A percentile compares a stretch with the other conserved stretches of the same genome.
Evolutionary conservation across 2,888 invertebrate species (phyloP).

Genomic region (Brachypalpus laphriformis): DNA sequence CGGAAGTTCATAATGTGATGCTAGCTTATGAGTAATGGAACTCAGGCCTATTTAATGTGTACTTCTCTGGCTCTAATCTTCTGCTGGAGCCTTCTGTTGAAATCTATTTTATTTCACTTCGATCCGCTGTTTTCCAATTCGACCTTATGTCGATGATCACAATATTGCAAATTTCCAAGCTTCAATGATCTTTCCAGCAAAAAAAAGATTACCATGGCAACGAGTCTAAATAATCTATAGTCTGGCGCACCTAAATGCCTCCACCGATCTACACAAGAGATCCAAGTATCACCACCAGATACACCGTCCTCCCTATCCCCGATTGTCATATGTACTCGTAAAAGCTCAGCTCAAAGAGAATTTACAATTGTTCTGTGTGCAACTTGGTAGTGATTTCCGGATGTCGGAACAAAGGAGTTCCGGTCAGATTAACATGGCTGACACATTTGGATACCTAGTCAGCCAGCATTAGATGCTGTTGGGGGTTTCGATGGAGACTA

Average conservation of each 20-base stretch:
- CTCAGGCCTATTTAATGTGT: no score
- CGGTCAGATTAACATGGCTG: conserved; percentile 76
- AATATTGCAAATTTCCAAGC: conserved; percentile 50
- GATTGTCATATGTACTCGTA: not conserved
- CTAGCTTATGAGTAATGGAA: not conserved
- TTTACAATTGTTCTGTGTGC: conserved; percentile 54
- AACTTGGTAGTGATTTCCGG: conserved; percentile 74
- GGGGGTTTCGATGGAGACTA: conserved; percentile 11
- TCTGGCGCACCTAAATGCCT: conserved; percentile 57
- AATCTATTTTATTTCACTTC: no score
- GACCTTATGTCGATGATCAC: conserved; percentile 21
- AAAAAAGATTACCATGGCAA: conserved; percentile 25
- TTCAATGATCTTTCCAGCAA: conserved; percentile 46
- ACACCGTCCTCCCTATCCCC: not conserved
- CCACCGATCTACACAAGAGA: conserved; percentile 35
- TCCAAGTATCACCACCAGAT: conserved; percentile 4
- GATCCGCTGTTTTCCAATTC: no score
- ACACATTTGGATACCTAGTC: conserved; percentile 68
- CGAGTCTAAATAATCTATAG: conserved; percentile 21
- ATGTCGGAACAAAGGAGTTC: conserved; percentile 78
- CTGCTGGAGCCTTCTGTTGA: no score
- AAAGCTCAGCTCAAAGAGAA: conserved; percentile 28
- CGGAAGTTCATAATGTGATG: conserved; percentile 26
- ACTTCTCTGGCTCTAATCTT: no score
- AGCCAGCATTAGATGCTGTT: conserved; percentile 53